phyloP scores from a whole-genome alignment of 2,888 invertebrate species.

The Drosophila recens region DNA sequence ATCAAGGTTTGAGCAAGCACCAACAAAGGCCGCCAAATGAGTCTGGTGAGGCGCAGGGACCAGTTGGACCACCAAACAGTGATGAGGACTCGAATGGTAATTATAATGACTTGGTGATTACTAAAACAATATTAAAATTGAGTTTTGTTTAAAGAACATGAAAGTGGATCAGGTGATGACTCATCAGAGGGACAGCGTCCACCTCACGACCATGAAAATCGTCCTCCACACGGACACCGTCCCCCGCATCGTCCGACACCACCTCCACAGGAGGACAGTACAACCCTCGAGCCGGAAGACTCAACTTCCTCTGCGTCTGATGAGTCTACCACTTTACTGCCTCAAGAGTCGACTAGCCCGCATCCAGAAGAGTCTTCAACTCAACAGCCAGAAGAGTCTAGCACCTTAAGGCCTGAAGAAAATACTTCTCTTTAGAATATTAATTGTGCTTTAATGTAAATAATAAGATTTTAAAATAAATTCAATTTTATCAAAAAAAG shows the following conservation, averaged over 20 bases:
- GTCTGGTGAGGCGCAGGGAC: background rate
- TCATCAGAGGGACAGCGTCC: conserved; percentile 3
- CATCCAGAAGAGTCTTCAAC: background rate
- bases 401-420: background rate
- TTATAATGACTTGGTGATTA: background rate
- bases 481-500: no score
- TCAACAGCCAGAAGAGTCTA: background rate
- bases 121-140: background rate
- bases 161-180: background rate
- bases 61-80: background rate
- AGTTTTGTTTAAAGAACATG: background rate
- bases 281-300: conserved; percentile 17
- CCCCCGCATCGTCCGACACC: conserved; percentile 17
- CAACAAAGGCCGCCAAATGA: conserved; percentile 3
- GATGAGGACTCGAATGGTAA: conserved; percentile 32
- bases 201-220: background rate
- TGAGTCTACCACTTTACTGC: background rate
- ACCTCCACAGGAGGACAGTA: conserved; percentile 23
- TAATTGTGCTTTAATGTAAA: no score
- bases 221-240: conserved; percentile 6
- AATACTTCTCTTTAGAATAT: background rate
- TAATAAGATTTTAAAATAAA: no score
- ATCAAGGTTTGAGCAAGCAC: background rate
- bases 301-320: conserved; percentile 20
- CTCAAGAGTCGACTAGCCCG: background rate